Evolutionary conservation across 1,140 invertebrate species (phyloP), one percentile per base, ranked within the genome.

Genomic region (Idris sp.): DNA sequence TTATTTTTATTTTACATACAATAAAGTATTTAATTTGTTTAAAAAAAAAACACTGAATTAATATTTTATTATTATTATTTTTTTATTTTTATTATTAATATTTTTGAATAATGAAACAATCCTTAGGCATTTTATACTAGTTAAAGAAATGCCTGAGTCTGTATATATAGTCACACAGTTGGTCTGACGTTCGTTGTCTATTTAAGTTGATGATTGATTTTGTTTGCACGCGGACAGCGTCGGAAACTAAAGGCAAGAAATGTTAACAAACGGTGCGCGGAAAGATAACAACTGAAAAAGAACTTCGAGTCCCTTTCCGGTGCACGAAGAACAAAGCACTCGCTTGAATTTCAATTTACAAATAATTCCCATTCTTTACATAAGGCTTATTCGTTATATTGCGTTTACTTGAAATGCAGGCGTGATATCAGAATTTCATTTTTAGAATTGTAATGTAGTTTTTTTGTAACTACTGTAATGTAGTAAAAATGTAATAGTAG

Each of bases 341-440:
- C 13, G 41, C 49, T 9, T 62, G 56, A 72, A 72, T 72, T 72
- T 71, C 40, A 72, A 72, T 72, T 49, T 49, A 62, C 56, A 49
- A 51, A 26, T 46, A 26, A 62, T 58, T 72, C 35, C 30, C 35
- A 58, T 62, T 46, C 68, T 72, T 72, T 72, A 36, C 58, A 49
- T 62, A 71, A 62, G 67, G 11, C 40, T 69, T 58, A 48, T 69
- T 40, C 26, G 18, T 54, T 44, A 18, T 48, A 26, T 35, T 43
- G n/a, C 35, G 28, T 25, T n/a, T 3, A 25, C 28, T 36, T 31
- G 15, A 56, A 54, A 54, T 38, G 31, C 49, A 38, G 41, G 28
- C 38, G 15, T 11, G 62, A 46, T 67, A 48, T 46, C 49, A 30
- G 0, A 2, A 9, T 5, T 40, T 65, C 40, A 38, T 65, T 65